Conservation (phyloP, 2,888 invertebrate species). For the Acrocera orbiculus region DNA sequence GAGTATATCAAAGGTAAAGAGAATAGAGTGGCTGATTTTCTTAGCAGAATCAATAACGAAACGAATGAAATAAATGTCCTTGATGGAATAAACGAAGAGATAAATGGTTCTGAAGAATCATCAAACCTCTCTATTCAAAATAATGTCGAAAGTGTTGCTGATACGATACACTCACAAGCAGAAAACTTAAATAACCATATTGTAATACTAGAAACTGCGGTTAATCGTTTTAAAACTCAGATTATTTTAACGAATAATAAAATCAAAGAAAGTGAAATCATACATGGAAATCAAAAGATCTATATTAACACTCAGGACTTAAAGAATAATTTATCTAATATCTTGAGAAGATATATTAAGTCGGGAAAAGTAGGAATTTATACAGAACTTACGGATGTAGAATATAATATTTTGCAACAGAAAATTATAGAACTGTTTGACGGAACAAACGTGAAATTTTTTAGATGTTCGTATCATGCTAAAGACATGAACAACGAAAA, state of each 20-base stretch:
- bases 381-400: background rate
- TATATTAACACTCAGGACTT: conserved; percentile 1
- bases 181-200: conserved; percentile 5
- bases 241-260: conserved; percentile 2
- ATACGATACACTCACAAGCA: conserved; percentile 5
- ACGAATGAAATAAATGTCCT: background rate
- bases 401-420: conserved; percentile 1
- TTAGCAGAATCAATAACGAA: conserved; percentile 3
- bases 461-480: conserved; percentile 1
- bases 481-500: conserved; percentile 1
- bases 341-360: background rate
- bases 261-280: conserved; percentile 1
- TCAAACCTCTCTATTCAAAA: background rate
- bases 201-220: conserved; percentile 1
- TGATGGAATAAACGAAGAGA: background rate
- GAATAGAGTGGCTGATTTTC: conserved; percentile 4
- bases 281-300: conserved; percentile 2
- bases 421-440: background rate
- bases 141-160: background rate
- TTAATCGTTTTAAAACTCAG: conserved; percentile 5
- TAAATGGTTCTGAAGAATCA: background rate
- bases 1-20: conserved; percentile 4
- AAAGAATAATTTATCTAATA: background rate
- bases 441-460: background rate
- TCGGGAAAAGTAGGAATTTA: background rate